Conservation (phyloP, 2,797 vertebrate genomes). For the Melanotaenia nigrans region DNA sequence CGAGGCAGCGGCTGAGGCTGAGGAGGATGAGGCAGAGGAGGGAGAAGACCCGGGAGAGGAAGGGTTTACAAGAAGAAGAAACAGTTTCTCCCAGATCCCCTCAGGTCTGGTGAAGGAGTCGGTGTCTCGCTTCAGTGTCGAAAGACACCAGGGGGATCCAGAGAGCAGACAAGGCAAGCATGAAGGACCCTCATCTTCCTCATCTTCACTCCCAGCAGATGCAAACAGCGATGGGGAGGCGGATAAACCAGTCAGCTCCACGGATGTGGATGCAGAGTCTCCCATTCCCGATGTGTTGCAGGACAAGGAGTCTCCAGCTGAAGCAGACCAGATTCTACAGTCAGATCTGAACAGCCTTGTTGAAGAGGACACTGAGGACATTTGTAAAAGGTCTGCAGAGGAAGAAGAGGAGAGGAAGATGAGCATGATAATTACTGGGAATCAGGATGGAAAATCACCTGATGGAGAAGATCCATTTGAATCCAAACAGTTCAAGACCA, state of each 20-base stretch:
- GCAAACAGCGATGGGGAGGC: background rate
- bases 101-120: constrained; percentile 83
- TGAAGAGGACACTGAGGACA: constrained; percentile 5
- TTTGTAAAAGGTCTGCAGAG: background rate
- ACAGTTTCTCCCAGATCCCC: constrained; percentile 83
- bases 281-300: background rate
- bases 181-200: constrained; percentile 6
- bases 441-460: background rate
- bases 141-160: constrained; percentile 61
- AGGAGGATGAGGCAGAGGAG: constrained; percentile 61
- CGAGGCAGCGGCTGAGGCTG: constrained; percentile 77
- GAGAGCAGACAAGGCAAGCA: constrained; percentile 37
- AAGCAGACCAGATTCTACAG: background rate
- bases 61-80: constrained; percentile 56
- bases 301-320: background rate
- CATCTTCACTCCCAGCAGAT: background rate
- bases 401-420: background rate
- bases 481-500: constrained; percentile 25
- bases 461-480: background rate
- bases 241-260: background rate
- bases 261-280: constrained; percentile 4
- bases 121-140: constrained; percentile 74
- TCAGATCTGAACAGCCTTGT: accelerated
- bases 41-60: constrained; percentile 52
- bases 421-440: background rate